These are phyloP conservation scores for Pseudocheirus occidentalis DNA, from an alignment of 2,797 vertebrate genomes.

Conservation along the genomic window DNA sequence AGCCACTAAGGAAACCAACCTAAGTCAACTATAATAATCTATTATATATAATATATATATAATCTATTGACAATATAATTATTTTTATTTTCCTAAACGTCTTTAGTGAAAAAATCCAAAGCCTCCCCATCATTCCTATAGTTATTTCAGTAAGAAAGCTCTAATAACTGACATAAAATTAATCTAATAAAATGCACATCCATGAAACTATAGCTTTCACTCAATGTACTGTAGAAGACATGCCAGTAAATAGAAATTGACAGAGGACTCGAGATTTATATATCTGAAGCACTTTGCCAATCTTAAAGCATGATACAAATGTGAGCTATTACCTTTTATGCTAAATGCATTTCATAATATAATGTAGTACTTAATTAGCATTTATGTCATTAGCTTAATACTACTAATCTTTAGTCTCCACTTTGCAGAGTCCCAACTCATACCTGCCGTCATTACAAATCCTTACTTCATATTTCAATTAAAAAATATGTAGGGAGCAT, in stretches of 20 bases:
- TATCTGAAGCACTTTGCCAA: not conserved
- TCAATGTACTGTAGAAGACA: not conserved
- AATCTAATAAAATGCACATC: not conserved
- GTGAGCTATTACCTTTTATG: not conserved
- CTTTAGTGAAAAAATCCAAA: not conserved
- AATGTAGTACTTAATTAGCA: not conserved
- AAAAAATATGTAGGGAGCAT: not conserved
- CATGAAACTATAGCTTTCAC: not conserved
- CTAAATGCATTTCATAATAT: not conserved
- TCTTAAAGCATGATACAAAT: not conserved
- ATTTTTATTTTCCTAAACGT: constrained; percentile 27
- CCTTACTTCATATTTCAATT: constrained; percentile 1
- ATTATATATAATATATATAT: no score
- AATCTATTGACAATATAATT: not conserved
- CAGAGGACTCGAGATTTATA: not conserved
- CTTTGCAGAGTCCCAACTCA: not conserved
- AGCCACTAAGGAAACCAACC: constrained; percentile 26
- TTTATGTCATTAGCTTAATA: constrained; percentile 5
- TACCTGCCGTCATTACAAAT: not conserved
- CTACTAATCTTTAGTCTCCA: not conserved
- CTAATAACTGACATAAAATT: constrained; percentile 18
- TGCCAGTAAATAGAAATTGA: not conserved
- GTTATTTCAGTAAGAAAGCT: constrained; percentile 5
- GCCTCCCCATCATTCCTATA: not conserved
- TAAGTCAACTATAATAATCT: constrained; percentile 18